These are phyloP conservation scores for Rallus limicola DNA, from an alignment of 2,113 vertebrate species.

Conservation along the genomic window DNA sequence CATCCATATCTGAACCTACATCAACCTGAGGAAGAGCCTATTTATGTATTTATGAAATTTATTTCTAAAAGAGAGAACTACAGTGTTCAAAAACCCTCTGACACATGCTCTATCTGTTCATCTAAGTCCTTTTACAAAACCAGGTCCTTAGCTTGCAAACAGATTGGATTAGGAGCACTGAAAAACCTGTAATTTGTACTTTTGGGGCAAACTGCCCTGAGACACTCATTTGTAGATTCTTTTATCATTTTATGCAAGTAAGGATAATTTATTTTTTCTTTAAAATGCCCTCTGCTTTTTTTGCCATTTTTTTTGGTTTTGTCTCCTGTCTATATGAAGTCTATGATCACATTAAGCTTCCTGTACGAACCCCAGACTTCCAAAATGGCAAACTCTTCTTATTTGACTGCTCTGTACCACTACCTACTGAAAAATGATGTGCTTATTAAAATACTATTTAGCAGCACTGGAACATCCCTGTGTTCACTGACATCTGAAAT, in stretches of 20 bases:
- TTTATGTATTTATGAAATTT: not conserved
- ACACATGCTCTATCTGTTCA: not conserved
- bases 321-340: not conserved
- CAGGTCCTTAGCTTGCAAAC: not conserved
- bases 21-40: not conserved
- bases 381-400: not conserved
- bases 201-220: not conserved
- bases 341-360: not conserved
- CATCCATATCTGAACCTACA: not conserved
- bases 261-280: not conserved
- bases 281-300: not conserved
- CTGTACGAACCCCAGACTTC: not conserved
- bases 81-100: not conserved
- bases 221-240: not conserved
- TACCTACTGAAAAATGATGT: not conserved
- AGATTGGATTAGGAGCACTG: not conserved
- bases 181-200: not conserved
- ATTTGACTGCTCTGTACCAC: not conserved
- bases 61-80: not conserved
- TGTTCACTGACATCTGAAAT: not conserved
- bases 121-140: not conserved
- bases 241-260: not conserved
- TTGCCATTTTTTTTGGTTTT: not conserved
- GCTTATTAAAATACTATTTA: not conserved
- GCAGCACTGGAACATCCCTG: not conserved